Conservation (phyloP, 2,797 vertebrate species). For the Oreochromis mossambicus region DNA sequence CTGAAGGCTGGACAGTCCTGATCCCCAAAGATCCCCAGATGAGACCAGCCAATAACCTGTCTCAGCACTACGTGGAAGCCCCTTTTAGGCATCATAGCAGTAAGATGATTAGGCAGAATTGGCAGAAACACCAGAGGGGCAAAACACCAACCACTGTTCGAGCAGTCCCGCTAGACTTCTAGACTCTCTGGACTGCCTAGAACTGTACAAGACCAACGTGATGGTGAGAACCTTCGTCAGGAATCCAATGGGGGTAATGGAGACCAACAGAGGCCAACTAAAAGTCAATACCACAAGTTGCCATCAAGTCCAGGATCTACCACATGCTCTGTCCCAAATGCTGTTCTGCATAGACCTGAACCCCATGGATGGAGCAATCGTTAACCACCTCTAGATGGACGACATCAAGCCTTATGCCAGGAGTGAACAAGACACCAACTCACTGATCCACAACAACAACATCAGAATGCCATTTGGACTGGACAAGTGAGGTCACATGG, state of each 20-base stretch:
- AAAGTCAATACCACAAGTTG: not conserved
- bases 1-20: not conserved
- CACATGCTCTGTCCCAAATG: not conserved
- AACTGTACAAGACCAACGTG: not conserved
- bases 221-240: not conserved
- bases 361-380: not conserved
- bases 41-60: not conserved
- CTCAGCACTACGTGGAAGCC: not conserved
- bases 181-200: fast-evolving
- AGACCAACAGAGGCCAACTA: not conserved
- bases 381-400: not conserved
- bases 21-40: not conserved
- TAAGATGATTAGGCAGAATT: not conserved
- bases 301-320: not conserved
- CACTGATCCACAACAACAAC: not conserved
- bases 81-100: not conserved
- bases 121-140: not conserved
- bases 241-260: not conserved
- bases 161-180: not conserved
- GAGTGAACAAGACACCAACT: fast-evolving
- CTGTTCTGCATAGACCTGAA: not conserved
- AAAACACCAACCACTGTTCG: not conserved
- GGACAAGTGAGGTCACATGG: not conserved
- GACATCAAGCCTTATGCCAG: not conserved
- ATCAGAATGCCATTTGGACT: not conserved